Percentiles rank a stretch among this genome's conserved stretches.
Conservation (phyloP, 1,140 invertebrate genomes). For the Pseudomyrmex pallidus region DNA sequence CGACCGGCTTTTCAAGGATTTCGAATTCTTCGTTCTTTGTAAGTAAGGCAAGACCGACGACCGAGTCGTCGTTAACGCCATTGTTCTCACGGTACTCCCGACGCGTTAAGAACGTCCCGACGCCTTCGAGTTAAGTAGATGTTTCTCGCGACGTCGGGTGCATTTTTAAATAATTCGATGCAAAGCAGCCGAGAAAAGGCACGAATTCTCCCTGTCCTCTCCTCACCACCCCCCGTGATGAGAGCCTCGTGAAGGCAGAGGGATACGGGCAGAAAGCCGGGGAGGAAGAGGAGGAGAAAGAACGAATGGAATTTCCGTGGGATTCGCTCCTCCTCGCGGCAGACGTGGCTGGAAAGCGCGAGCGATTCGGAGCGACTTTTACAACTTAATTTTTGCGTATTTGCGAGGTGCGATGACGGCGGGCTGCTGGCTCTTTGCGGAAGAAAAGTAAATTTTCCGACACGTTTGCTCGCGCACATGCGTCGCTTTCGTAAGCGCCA, state of each 20-base stretch:
- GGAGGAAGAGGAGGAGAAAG: not conserved
- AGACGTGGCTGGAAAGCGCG: constrained; percentile 55
- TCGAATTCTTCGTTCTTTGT: constrained; percentile 49
- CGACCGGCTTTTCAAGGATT: constrained; percentile 33
- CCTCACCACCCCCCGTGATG: no score
- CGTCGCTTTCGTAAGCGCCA: constrained; percentile 37
- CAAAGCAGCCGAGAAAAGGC: constrained; percentile 47
- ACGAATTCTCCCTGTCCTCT: constrained; percentile 7
- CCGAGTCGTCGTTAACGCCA: constrained; percentile 59
- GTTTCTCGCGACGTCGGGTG: constrained; percentile 62
- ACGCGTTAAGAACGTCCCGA: constrained; percentile 38
- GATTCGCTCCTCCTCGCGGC: constrained; percentile 31
- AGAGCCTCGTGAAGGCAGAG: no score
- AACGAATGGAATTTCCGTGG: constrained; percentile 59
- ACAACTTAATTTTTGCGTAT: constrained; percentile 62
- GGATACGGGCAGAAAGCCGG: not conserved
- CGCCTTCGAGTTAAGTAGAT: constrained; percentile 59
- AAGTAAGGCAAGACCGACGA: constrained; percentile 11
- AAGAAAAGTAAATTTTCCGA: constrained; percentile 60
- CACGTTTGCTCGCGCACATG: constrained; percentile 50
- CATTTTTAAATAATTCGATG: constrained; percentile 69
- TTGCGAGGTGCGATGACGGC: constrained; percentile 41
- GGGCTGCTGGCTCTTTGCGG: constrained; percentile 36
- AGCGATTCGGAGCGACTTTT: constrained; percentile 59
- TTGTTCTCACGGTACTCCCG: constrained; percentile 62